Base-by-base conservation (phyloP, 1,140 invertebrate genomes). In the Melipona quadrifasciata region DNA sequence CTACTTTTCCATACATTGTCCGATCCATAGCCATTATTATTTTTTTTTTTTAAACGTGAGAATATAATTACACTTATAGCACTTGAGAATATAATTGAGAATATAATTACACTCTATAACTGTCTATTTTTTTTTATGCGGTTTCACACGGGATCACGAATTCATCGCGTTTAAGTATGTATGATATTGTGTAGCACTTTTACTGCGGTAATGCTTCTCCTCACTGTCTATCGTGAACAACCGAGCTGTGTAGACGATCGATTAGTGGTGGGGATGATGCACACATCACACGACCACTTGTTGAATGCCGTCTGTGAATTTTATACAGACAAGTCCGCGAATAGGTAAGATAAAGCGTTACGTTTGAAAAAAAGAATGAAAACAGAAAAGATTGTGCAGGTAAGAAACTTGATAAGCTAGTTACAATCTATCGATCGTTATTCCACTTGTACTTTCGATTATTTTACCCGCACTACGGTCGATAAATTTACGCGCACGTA, bases 1-100 rank as follows among this genome's bases (percentile, higher is more conserved):
- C 96, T 86, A 97, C 95, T 94, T 97, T 97, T 82, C 97, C 97
- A 92, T 98, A 98, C 97, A 97, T 97, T 92, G 97, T 97, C 92
- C 97, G 95, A 96, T 98, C 97, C 97, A 98, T 97, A 82, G 92
- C 90, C 78, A 91, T 88, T 24, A 17, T 65, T 14, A 39, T 11
- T n/a, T 64, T 57, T 31, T 65, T n/a, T n/a, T 64, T 57, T 31
- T 57, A 19, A 34, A 75, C 17, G 51, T 47, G 11, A 17, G 31
- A 55, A 77, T 57, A 39, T 47, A 55, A 53, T 71, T 67, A 31
- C 75, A 73, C 51, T 27, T 34, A 51, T 31, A 31, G 31, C 31
- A 31, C 31, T 31, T 47, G 11, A 17, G 47, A 55, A 77, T 57
- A 39, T 47, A 55, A 53, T 71, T 47, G 11, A 17, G 47, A 55